Evolutionary conservation across 2,113 vertebrate genomes (phyloP).

Genomic region (Cyphomyrus plagiostoma): DNA sequence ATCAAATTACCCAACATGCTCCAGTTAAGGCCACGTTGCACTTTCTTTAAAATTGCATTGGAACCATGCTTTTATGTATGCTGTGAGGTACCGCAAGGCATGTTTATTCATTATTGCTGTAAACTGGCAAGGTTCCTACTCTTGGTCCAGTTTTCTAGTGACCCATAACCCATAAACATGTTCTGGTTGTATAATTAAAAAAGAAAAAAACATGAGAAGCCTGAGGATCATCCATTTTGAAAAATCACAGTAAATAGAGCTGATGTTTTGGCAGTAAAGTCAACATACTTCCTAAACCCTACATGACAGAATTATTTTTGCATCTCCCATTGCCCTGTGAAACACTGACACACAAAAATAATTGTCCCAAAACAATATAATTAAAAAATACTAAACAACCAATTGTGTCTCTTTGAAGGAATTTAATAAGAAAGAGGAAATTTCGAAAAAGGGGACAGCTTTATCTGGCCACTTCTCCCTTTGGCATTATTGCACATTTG

Average conservation of each 20-base stretch:
- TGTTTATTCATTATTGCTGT: not conserved
- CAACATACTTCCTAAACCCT: not conserved
- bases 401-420: not conserved
- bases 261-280: not conserved
- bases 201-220: not conserved
- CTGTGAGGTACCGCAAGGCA: not conserved
- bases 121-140: not conserved
- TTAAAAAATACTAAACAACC: not conserved
- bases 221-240: not conserved
- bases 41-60: conserved; percentile 22
- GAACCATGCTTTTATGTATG: not conserved
- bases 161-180: not conserved
- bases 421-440: not conserved
- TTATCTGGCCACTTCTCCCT: not conserved
- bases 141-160: not conserved
- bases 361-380: not conserved
- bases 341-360: not conserved
- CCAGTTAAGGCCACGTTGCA: conserved; percentile 27
- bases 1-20: conserved; percentile 27
- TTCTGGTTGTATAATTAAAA: not conserved
- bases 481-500: not conserved
- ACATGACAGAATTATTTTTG: not conserved
- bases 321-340: not conserved
- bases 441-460: not conserved
- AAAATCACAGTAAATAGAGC: not conserved